Evolutionary conservation across 2,797 vertebrate species (phyloP).

Genomic region (Chelon labrosus): DNA sequence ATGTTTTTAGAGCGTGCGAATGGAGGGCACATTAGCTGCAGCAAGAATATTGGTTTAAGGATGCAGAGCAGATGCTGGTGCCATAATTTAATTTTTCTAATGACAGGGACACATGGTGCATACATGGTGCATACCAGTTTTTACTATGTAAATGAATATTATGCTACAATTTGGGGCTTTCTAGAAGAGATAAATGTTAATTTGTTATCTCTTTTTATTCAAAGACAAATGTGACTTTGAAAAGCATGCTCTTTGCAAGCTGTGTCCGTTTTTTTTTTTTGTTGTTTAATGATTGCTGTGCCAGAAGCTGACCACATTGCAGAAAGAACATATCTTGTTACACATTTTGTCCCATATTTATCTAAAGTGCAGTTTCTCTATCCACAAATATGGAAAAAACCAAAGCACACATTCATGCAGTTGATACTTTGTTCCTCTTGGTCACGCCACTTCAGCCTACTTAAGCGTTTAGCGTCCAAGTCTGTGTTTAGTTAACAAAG

Average conservation of each 20-base stretch:
- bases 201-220: not conserved
- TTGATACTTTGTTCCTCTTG: not conserved
- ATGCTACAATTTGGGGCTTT: not conserved
- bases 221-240: not conserved
- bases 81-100: slow-evolving; percentile 20
- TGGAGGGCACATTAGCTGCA: not conserved
- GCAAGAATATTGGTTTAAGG: slow-evolving; percentile 23
- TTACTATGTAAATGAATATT: not conserved
- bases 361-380: not conserved
- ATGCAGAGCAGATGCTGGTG: slow-evolving; percentile 27
- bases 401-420: not conserved
- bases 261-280: not conserved
- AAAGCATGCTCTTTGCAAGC: not conserved
- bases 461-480: no score
- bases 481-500: no score
- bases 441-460: no score
- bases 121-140: not conserved
- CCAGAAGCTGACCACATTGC: not conserved
- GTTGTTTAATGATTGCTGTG: not conserved
- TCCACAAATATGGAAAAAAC: not conserved
- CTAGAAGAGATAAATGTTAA: not conserved
- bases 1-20: not conserved
- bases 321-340: not conserved
- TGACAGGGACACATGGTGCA: slow-evolving; percentile 1
- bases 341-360: not conserved